Conservation (phyloP, 2,113 vertebrate genomes). For the Indicator maculatus region DNA sequence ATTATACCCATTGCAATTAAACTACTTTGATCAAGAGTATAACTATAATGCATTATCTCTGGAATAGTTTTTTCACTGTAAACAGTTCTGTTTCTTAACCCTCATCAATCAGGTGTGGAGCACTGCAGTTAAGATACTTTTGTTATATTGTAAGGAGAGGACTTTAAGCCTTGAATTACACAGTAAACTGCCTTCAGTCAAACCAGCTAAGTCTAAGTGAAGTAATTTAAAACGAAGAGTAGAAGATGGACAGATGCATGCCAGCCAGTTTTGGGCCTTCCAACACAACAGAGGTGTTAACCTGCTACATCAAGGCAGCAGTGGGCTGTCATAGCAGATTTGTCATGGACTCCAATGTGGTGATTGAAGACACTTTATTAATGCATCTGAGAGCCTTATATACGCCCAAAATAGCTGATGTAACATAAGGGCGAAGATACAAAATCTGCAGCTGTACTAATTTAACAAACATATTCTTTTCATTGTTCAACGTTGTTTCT, state of each 20-base stretch:
- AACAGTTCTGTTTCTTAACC: background rate
- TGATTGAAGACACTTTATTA: too few species aligned
- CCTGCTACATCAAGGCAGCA: background rate
- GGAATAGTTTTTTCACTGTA: background rate
- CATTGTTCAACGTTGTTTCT: too few species aligned
- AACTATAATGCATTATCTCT: conserved; percentile 8
- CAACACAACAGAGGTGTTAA: background rate
- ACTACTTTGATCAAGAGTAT: background rate
- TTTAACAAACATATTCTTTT: too few species aligned
- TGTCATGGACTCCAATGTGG: too few species aligned
- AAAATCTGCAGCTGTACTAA: too few species aligned
- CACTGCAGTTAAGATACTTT: background rate
- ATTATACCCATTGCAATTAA: background rate
- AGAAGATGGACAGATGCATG: background rate
- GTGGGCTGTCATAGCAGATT: background rate
- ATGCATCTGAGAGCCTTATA: too few species aligned
- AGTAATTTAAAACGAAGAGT: background rate
- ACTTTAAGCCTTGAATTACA: background rate
- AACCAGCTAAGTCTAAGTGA: background rate
- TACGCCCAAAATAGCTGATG: too few species aligned
- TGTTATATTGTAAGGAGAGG: background rate
- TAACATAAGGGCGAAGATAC: too few species aligned
- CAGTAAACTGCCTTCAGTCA: background rate
- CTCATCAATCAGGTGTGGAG: background rate
- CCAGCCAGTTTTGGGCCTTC: background rate